Conservation (phyloP, 2,113 vertebrate species). For the Pygoscelis adeliae region DNA sequence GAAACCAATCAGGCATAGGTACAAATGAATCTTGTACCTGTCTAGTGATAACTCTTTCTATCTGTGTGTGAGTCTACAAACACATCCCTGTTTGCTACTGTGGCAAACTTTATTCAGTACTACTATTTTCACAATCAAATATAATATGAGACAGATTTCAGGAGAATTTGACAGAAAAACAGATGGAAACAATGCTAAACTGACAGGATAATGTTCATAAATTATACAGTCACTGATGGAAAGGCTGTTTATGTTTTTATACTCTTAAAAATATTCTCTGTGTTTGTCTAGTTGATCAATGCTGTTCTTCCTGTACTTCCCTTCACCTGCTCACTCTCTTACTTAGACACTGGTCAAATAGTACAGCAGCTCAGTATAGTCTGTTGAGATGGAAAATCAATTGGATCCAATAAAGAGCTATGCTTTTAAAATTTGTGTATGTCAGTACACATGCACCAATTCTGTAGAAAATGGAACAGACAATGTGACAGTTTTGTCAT, state of each 20-base stretch:
- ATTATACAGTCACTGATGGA: background rate
- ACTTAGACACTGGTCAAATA: background rate
- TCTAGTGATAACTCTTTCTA: background rate
- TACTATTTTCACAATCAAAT: conserved; percentile 39
- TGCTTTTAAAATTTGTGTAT: background rate
- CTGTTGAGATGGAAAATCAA: background rate
- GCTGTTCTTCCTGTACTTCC: background rate
- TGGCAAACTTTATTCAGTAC: background rate
- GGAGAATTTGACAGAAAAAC: conserved; percentile 32
- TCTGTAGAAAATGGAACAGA: background rate
- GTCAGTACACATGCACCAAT: background rate
- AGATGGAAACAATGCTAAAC: background rate
- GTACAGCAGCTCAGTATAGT: background rate
- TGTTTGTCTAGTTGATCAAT: conserved; percentile 41
- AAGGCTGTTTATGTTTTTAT: background rate
- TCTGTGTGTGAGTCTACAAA: background rate
- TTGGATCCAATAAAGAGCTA: background rate
- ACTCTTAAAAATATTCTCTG: background rate
- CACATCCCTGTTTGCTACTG: background rate
- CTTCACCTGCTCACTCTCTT: background rate
- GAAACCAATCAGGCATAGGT: background rate
- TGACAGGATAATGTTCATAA: background rate
- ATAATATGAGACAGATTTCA: conserved; percentile 36
- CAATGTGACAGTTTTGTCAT: background rate
- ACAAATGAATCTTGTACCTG: background rate